Evolutionary conservation across 2,797 vertebrate species (phyloP).

Genomic region (Danio choprae): DNA sequence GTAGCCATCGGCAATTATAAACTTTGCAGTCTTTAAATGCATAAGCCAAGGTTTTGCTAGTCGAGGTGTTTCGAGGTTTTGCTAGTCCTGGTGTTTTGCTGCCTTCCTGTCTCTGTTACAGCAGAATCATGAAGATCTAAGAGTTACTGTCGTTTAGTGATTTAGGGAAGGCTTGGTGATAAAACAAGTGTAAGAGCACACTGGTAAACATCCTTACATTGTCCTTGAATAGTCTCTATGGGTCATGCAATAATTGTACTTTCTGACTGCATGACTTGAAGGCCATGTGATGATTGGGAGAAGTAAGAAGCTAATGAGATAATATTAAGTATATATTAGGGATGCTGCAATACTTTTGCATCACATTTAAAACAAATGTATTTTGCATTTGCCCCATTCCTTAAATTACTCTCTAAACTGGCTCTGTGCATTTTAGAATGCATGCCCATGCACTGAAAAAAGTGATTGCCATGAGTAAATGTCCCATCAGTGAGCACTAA

Average conservation of each 20-base stretch:
- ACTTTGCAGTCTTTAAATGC: slow-evolving; percentile 22
- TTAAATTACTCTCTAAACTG: no score
- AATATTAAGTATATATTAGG: no score
- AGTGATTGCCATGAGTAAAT: no score
- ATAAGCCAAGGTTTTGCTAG: neutral
- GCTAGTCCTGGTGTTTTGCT: neutral
- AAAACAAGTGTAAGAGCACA: slow-evolving; percentile 30
- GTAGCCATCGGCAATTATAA: slow-evolving; percentile 36
- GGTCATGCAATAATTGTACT: slow-evolving; percentile 11
- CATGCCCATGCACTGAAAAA: no score
- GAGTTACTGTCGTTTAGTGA: slow-evolving; percentile 31
- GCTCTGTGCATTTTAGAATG: no score
- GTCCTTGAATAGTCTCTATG: slow-evolving; percentile 41
- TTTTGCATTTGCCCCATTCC: no score
- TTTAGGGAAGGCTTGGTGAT: neutral
- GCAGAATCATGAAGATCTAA: slow-evolving; percentile 12
- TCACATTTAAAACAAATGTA: no score
- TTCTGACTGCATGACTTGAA: neutral
- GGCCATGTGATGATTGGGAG: neutral
- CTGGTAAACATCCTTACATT: slow-evolving; percentile 21
- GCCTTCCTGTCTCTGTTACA: slow-evolving; percentile 1
- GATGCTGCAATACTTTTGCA: no score
- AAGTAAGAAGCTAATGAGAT: neutral
- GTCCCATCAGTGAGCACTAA: no score
- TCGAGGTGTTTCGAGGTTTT: neutral